Base-by-base conservation (phyloP, 2,888 invertebrate genomes). In the Cyrtodaria siliqua region DNA sequence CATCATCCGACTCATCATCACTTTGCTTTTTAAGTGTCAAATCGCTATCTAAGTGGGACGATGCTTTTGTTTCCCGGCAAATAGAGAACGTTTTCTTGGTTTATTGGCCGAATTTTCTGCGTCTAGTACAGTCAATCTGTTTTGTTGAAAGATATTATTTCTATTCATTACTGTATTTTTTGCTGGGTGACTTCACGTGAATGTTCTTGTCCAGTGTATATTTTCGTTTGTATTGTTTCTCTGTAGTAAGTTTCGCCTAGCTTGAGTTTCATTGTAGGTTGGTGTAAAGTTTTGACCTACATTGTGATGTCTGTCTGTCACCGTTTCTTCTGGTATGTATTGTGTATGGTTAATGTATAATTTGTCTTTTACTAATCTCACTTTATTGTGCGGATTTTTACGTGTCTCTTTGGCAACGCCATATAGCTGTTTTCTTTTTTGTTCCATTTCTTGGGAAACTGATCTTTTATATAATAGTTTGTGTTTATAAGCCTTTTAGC, bases 401-500 rank as follows among this genome's bases (percentile, higher is more conserved):
- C 53, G 47, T 9, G 57, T 47, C 23, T 42, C 20, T 38, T 49
- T 66, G 4, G 57, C 57, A 14, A 33, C 27, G 8, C n/a, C 14
- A 33, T 53, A 53, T 3, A 56, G 38, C 27, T 26, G 33, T 24
- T 57, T 56, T n/a, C 66, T 42, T 26, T 27, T 6, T 56, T 16
- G 29, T 66, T 56, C 2, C 56, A 56, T 33, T 56, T 56, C 12
- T 6, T 6, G 1, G 66, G 66, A 26, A 29, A 66, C 24, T 66
- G 56, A 16, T 66, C 66, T 1, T 38, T 66, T 33, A 66, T 44
- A 12, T 16, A 42, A 20, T 26, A 56, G 2, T 42, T n/a, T 8
- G 56, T 66, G 12, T 29, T 47, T 16, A 23, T 14, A 20, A 66
- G 38, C 4, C 2, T 23, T 6, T 38, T 26, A 9, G 66, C 56